A percentile compares a stretch with the other conserved stretches of the same genome.
phyloP scores from a whole-genome alignment of 2,113 vertebrate species.

The Pleuronectes platessa region DNA sequence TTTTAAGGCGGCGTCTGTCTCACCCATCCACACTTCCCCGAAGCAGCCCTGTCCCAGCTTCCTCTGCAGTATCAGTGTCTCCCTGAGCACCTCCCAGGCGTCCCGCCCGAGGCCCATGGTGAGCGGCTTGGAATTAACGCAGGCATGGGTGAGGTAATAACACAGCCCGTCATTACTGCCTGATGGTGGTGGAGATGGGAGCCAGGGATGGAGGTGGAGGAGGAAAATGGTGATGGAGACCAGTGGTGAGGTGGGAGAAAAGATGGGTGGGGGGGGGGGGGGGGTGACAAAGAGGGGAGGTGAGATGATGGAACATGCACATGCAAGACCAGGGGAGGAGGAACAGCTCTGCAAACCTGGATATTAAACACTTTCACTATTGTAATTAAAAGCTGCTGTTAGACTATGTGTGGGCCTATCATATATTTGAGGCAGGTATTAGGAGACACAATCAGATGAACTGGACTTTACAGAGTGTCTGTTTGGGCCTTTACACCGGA shows the following conservation, averaged over 20 bases:
- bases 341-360: slow-evolving; percentile 64
- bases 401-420: neutral
- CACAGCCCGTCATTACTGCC: slow-evolving; percentile 93
- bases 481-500: slow-evolving; percentile 17
- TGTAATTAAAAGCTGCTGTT: neutral
- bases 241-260: slow-evolving; percentile 33
- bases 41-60: slow-evolving; percentile 97
- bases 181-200: slow-evolving; percentile 52
- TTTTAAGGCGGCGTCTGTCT: slow-evolving; percentile 56
- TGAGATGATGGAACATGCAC: slow-evolving; percentile 84
- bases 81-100: slow-evolving; percentile 92
- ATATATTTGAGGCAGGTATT: neutral
- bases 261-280: slow-evolving; percentile 10
- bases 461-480: slow-evolving; percentile 29
- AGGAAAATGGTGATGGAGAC: slow-evolving; percentile 3
- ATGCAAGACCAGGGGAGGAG: slow-evolving; percentile 62
- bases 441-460: slow-evolving; percentile 3
- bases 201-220: slow-evolving; percentile 17
- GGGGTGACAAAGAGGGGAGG: slow-evolving; percentile 63
- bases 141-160: slow-evolving; percentile 87
- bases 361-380: slow-evolving; percentile 36
- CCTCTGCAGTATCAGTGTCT: slow-evolving; percentile 83
- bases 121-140: slow-evolving; percentile 88
- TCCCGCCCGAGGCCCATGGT: slow-evolving; percentile 93
- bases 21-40: slow-evolving; percentile 97